Evolutionary conservation across 2,888 invertebrate species (phyloP).

Genomic region (Thera obeliscata): DNA sequence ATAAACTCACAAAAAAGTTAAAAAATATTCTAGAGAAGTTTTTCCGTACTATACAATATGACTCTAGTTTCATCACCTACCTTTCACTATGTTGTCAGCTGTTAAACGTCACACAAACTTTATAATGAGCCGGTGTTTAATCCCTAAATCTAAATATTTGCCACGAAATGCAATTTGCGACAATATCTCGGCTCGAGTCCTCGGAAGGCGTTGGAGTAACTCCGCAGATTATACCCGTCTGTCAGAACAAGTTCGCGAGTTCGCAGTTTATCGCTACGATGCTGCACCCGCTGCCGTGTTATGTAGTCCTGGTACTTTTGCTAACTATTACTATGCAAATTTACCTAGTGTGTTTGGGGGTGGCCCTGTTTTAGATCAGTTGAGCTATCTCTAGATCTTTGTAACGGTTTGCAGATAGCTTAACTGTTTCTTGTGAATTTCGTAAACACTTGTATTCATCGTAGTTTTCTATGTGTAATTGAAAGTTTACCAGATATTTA

Average conservation of each 20-base stretch:
- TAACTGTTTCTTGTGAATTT: too few relatives aligned
- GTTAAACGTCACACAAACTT: slow-evolving; percentile 12
- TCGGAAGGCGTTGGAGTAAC: slow-evolving; percentile 40
- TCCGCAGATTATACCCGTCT: slow-evolving; percentile 44
- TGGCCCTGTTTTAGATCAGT: too few relatives aligned
- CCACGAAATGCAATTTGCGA: slow-evolving; percentile 28
- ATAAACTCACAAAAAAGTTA: too few relatives aligned
- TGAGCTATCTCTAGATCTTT: too few relatives aligned
- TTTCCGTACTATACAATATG: too few relatives aligned
- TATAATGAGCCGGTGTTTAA: slow-evolving; percentile 24
- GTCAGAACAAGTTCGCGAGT: slow-evolving; percentile 46
- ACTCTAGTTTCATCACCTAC: background rate
- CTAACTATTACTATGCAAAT: slow-evolving; percentile 33
- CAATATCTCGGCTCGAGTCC: slow-evolving; percentile 24
- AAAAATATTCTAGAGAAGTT: too few relatives aligned
- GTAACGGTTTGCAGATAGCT: too few relatives aligned
- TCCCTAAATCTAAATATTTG: slow-evolving; percentile 33
- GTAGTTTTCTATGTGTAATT: too few relatives aligned
- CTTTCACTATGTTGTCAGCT: slow-evolving; percentile 8
- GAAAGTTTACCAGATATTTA: too few relatives aligned
- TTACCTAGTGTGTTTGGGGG: background rate
- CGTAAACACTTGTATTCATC: too few relatives aligned
- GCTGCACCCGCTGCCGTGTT: slow-evolving; percentile 24
- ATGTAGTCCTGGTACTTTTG: slow-evolving; percentile 28
- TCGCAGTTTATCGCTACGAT: slow-evolving; percentile 42